Evolutionary conservation across 1,140 invertebrate genomes (phyloP), one percentile per base, ranked within the genome.

Genomic region (Triops cancriformis): DNA sequence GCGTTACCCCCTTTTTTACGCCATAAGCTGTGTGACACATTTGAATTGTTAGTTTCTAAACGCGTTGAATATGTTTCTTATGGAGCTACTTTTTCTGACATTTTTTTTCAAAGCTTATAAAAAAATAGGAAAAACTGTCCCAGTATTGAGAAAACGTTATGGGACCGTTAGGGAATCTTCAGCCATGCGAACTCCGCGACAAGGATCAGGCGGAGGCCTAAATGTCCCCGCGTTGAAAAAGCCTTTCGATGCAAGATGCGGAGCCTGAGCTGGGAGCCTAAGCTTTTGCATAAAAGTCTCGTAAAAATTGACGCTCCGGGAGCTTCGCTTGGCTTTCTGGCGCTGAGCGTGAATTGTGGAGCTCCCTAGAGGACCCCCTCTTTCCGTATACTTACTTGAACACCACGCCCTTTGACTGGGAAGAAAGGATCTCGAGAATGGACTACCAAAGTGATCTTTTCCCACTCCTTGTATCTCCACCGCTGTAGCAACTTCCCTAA

Each of bases 401-500:
- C 51, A 64, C 51, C 51, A 64, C 51, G 51, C 51, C 51, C 14
- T 64, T 64, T 64, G 4, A 5, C 51, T 23, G n/a, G 1, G 51
- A 1, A 7, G 51, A 64, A 64, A 64, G 23, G 11, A 64, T 64
- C 51, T 23, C 3, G 51, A 64, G 51, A 64, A 64, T 64, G 51
- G 51, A 64, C 51, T 64, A 64, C 51, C 51, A 64, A 37, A 64
- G 51, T 64, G 51, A 64, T 64, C 51, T 64, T 64, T 64, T 64
- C 5, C 11, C 10, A n/a, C 51, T 64, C 51, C 23, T 14, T 23
- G 51, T 64, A 18, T 64, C 51, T 37, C 51, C n/a, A 6, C 51
- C 1, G 3, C 14, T 23, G 18, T 18, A 18, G 51, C 51, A 64
- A n/a, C 51, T 64, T 23, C 51, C 23, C 18, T 64, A 37, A 37